Conservation (phyloP, 2,113 vertebrate genomes). For the Himantopus leucocephalus region DNA sequence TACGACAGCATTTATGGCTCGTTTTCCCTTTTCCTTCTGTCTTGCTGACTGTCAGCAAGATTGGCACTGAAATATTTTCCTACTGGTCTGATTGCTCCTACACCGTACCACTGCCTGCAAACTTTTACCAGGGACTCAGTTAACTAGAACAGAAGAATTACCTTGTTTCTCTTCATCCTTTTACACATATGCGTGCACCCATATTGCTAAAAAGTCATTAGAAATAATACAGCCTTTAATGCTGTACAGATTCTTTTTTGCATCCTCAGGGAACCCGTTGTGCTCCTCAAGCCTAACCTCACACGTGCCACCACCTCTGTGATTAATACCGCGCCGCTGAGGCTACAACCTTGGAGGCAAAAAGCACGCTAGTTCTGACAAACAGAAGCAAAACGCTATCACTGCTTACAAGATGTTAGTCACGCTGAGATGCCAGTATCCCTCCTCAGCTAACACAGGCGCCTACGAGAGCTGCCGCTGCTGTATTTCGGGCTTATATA, state of each 20-base stretch:
- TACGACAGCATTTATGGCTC: not conserved
- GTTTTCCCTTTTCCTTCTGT: not conserved
- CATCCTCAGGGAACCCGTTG: not conserved
- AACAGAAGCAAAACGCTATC: not conserved
- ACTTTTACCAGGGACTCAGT: not conserved
- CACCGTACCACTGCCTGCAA: not conserved
- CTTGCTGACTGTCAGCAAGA: not conserved
- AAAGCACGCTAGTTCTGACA: not conserved
- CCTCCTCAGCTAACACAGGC: not conserved
- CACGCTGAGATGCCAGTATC: not conserved
- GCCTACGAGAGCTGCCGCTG: rapidly evolving
- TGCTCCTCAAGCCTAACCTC: not conserved
- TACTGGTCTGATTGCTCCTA: not conserved
- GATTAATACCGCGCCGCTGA: not conserved
- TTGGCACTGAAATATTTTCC: not conserved
- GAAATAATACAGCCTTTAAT: not conserved
- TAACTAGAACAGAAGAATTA: not conserved
- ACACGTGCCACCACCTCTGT: not conserved
- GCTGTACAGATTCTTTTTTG: rapidly evolving
- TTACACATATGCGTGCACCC: rapidly evolving
- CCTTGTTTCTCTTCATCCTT: not conserved
- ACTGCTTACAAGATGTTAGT: not conserved
- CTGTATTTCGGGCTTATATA: not conserved
- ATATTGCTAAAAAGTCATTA: not conserved
- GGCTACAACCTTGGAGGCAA: not conserved